Conservation (phyloP, 2,113 vertebrate species). For the Planiliza haematocheilus region DNA sequence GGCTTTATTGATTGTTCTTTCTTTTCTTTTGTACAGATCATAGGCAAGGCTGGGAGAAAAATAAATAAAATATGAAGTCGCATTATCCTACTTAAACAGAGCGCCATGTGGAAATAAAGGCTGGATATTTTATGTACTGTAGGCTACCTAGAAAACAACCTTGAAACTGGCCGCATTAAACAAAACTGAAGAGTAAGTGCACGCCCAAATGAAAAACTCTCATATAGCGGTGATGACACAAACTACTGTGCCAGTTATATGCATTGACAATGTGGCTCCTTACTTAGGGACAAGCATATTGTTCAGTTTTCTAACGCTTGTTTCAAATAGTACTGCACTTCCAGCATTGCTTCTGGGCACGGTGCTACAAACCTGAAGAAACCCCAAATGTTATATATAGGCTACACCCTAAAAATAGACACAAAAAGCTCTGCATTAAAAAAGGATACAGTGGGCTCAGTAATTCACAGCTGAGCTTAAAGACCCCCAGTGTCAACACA, state of each 20-base stretch:
- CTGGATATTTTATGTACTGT: neutral
- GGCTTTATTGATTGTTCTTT: neutral
- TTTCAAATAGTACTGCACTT: neutral
- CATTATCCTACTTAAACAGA: neutral
- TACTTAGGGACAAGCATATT: too few species aligned
- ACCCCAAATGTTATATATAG: neutral
- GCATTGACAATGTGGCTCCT: too few species aligned
- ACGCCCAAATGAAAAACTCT: too few species aligned
- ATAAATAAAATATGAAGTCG: too few species aligned
- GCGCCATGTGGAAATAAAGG: too few species aligned
- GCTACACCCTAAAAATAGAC: constrained; percentile 19
- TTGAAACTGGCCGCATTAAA: too few species aligned
- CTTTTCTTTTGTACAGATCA: neutral
- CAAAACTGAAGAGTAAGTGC: too few species aligned
- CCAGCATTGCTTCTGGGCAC: neutral
- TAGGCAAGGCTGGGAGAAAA: neutral
- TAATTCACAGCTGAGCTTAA: constrained; percentile 9
- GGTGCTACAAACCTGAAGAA: constrained; percentile 17
- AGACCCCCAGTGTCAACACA: constrained; percentile 14
- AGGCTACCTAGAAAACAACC: neutral
- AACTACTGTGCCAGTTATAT: too few species aligned
- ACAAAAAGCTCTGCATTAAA: neutral
- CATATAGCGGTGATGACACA: too few species aligned
- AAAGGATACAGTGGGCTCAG: constrained; percentile 11
- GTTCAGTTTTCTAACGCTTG: too few species aligned